Conservation (phyloP, 2,797 vertebrate species). For the Poeciliopsis turneri region DNA sequence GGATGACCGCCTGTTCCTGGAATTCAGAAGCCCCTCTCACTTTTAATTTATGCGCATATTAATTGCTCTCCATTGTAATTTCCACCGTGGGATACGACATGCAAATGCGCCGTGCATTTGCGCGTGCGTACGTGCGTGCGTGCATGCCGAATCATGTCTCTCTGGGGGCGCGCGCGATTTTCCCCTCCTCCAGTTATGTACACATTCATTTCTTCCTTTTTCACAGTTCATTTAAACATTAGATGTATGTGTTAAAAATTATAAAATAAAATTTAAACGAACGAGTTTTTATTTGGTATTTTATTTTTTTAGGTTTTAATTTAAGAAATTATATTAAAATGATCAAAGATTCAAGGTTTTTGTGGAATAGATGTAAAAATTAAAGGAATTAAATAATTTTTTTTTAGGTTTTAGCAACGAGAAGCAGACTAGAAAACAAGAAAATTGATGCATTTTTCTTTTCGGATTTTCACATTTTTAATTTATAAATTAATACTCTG, state of each 20-base stretch:
- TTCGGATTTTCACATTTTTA: not conserved
- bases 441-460: not conserved
- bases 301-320: not conserved
- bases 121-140: slow-evolving; percentile 5
- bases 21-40: slow-evolving; percentile 77
- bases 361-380: not conserved
- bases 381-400: not conserved
- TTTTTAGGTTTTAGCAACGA: not conserved
- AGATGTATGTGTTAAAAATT: not conserved
- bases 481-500: not conserved
- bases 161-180: not conserved
- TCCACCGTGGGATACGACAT: slow-evolving; percentile 85
- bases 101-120: slow-evolving; percentile 75
- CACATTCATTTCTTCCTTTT: slow-evolving; percentile 4
- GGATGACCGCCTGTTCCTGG: slow-evolving; percentile 78
- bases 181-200: slow-evolving; percentile 18
- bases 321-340: not conserved
- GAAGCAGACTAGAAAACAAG: not conserved
- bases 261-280: not conserved
- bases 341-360: not conserved
- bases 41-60: slow-evolving; percentile 89
- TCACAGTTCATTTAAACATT: not conserved
- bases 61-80: slow-evolving; percentile 85
- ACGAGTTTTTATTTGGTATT: not conserved
- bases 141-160: not conserved